Conservation (phyloP, 2,888 invertebrate species). For the Malthinus seriepunctatus region DNA sequence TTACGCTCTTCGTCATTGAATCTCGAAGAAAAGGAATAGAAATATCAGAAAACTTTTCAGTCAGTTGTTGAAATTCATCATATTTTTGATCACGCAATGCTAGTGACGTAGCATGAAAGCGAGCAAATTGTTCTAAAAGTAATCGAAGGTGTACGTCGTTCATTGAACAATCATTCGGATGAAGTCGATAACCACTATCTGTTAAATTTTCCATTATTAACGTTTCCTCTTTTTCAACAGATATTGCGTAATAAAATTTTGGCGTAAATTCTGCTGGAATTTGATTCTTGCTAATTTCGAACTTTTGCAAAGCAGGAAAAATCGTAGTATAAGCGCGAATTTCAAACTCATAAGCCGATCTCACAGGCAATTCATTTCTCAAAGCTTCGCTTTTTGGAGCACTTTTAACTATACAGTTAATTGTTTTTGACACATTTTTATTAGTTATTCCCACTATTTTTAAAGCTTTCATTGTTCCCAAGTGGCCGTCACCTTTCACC, state of each 20-base stretch:
- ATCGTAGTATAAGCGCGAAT: slow-evolving; percentile 11
- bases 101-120: slow-evolving; percentile 4
- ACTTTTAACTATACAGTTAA: slow-evolving; percentile 7
- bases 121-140: neutral
- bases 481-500: no score
- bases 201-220: slow-evolving; percentile 4
- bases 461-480: no score
- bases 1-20: no score
- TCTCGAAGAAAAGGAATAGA: no score
- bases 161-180: neutral
- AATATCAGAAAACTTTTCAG: neutral
- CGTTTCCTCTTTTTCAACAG: neutral
- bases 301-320: slow-evolving; percentile 1
- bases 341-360: neutral
- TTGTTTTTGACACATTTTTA: no score
- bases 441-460: no score
- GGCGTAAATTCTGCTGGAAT: slow-evolving; percentile 31
- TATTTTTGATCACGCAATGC: slow-evolving; percentile 3
- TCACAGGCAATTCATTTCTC: no score
- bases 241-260: slow-evolving; percentile 36
- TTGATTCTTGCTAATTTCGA: slow-evolving; percentile 12
- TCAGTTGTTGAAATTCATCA: no score
- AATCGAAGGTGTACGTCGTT: neutral
- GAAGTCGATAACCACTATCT: slow-evolving; percentile 1
- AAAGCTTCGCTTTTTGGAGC: neutral